Percentiles rank a stretch among this genome's conserved stretches.
phyloP scores from a whole-genome alignment of 1,140 invertebrate species.

The Drosophila bocki region DNA sequence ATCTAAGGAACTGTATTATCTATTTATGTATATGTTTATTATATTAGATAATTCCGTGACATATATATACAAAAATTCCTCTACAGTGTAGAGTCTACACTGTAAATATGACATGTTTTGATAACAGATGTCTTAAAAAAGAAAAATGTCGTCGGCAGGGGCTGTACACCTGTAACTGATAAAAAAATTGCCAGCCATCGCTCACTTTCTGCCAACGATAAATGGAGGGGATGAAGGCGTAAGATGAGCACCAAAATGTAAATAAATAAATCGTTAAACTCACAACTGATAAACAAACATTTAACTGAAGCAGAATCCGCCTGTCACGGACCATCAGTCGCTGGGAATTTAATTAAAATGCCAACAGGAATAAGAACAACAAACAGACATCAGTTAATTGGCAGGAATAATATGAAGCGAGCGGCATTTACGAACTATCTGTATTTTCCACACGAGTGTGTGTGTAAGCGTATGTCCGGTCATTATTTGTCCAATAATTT shows the following conservation, averaged over 20 bases:
- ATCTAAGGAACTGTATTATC: no score
- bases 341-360: constrained; percentile 39
- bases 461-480: not conserved
- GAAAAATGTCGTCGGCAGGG: no score
- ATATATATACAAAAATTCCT: not conserved
- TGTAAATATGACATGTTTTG: not conserved
- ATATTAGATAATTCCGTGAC: not conserved
- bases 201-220: constrained; percentile 1
- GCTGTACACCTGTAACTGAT: constrained; percentile 1
- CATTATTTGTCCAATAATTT: constrained; percentile 35
- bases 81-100: not conserved
- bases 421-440: constrained; percentile 18
- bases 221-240: not conserved
- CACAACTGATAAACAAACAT: constrained; percentile 46
- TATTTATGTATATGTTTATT: no score
- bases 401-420: constrained; percentile 29
- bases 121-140: constrained; percentile 5
- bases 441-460: constrained; percentile 3
- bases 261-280: constrained; percentile 34
- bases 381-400: constrained; percentile 35
- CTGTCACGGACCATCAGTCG: constrained; percentile 9
- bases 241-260: constrained; percentile 9
- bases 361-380: constrained; percentile 38
- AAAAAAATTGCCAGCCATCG: constrained; percentile 10
- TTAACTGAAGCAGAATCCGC: constrained; percentile 7